Evolutionary conservation across 1,140 invertebrate genomes (phyloP).

Genomic region (Drosophila athabasca): DNA sequence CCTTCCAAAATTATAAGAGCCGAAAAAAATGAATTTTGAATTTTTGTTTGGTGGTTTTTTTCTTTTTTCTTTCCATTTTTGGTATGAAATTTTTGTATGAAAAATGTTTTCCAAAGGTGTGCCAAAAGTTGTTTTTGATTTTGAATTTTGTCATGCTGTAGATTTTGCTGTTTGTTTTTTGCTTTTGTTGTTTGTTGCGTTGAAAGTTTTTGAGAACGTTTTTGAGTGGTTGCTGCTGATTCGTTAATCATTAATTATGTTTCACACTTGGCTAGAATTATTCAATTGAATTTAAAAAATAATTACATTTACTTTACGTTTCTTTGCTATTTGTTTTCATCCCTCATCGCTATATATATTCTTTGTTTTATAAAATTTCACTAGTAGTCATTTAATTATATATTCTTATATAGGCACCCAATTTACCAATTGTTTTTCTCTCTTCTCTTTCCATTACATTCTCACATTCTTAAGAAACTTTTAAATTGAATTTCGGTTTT

Average conservation of each 20-base stretch:
- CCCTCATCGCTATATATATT: conserved; percentile 62
- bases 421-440: conserved; percentile 81
- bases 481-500: conserved; percentile 39
- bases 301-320: conserved; percentile 59
- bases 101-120: conserved; percentile 83
- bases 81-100: conserved; percentile 39
- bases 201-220: conserved; percentile 80
- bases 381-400: conserved; percentile 79
- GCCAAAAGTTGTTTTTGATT: conserved; percentile 77
- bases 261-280: conserved; percentile 51
- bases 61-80: conserved; percentile 13
- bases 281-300: conserved; percentile 55
- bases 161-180: conserved; percentile 47
- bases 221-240: conserved; percentile 76
- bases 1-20: conserved; percentile 64
- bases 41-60: conserved; percentile 47
- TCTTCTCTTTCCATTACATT: conserved; percentile 31
- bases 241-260: conserved; percentile 59
- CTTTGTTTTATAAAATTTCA: conserved; percentile 81
- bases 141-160: conserved; percentile 55
- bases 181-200: conserved; percentile 50
- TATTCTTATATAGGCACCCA: conserved; percentile 83
- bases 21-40: conserved; percentile 80
- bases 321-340: conserved; percentile 53
- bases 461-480: conserved; percentile 43